Base-by-base conservation (phyloP, 2,113 vertebrate genomes). In the Balaeniceps rex region DNA sequence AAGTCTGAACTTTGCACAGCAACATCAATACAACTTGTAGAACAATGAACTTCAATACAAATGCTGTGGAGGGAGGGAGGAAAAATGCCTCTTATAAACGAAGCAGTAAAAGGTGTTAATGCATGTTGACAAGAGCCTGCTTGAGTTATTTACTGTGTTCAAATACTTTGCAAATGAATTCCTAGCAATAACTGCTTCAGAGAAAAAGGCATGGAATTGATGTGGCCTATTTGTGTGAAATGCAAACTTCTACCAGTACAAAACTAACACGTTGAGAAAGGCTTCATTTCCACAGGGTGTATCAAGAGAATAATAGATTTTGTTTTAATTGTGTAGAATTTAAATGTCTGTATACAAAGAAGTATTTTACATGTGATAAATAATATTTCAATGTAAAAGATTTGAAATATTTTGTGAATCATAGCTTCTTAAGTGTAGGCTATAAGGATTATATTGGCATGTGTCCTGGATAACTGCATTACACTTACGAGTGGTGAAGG, bases 11-110 rank as follows among this genome's bases (percentile, higher is more conserved):
- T 92, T 95, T 92, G 83, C 88, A 82, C 88, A 75, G 79, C 68
- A 95, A 81, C 78, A 88, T 94, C 93, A 92, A 72, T 94, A 92
- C 77, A 78, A 94, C 77, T 88, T 91, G 68, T 83, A 97, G 70
- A 93, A 96, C 90, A 96, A 90, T 94, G 83, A 92, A 77, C 74
- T 90, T 96, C 57, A 61, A 47, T 81, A 44, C 38, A 91, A 84
- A 76, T 31, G 82, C 51, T 46, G 33, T 28, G 47, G 70, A 83
- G 70, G 42, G 55, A 83, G 42, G 51, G 33, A 51, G 26, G 38
- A 47, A 63, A 77, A 94, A 89, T 64, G 21, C 26, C 12, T 78
- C 16, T 64, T 77, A 78, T 19, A 93, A 94, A 71, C 2, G n/a
- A 68, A 92, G 49, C 44, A 34, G 65, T 95, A 76, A 88, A 94